These are phyloP conservation scores for Rhinoptilus africanus DNA, from an alignment of 2,113 vertebrate species.

Conservation along the genomic window DNA sequence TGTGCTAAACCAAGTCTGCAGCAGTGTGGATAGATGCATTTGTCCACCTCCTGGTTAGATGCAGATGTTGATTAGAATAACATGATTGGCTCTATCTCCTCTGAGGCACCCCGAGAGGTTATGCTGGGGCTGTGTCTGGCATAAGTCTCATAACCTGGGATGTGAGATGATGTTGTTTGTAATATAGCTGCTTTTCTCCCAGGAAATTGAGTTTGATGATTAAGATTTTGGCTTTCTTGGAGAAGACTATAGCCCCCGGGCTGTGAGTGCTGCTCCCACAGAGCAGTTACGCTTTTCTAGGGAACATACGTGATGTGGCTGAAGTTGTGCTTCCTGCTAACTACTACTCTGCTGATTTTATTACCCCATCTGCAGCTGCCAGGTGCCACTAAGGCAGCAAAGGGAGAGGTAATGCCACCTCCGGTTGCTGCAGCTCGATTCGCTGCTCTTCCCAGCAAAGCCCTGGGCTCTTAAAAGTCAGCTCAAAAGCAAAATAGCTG, in stretches of 20 bases:
- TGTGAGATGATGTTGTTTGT: background rate
- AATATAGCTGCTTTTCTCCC: background rate
- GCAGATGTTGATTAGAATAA: background rate
- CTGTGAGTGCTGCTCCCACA: background rate
- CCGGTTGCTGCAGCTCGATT: background rate
- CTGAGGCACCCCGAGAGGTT: accelerated
- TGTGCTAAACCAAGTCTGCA: background rate
- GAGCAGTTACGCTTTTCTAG: background rate
- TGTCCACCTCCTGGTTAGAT: background rate
- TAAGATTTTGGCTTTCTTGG: background rate
- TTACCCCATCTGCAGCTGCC: background rate
- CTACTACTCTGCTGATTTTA: background rate
- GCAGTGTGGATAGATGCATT: background rate
- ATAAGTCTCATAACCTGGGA: background rate
- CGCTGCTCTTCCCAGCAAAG: background rate
- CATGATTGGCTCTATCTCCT: background rate
- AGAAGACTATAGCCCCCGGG: background rate
- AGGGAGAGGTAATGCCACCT: background rate
- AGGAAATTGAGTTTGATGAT: background rate
- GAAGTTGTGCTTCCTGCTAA: background rate
- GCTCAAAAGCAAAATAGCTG: background rate
- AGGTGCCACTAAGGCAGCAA: background rate
- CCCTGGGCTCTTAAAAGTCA: background rate
- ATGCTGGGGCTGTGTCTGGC: background rate
- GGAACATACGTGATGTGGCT: background rate